Conservation (phyloP, 2,797 vertebrate genomes). For the Phoxinus dragarum region DNA sequence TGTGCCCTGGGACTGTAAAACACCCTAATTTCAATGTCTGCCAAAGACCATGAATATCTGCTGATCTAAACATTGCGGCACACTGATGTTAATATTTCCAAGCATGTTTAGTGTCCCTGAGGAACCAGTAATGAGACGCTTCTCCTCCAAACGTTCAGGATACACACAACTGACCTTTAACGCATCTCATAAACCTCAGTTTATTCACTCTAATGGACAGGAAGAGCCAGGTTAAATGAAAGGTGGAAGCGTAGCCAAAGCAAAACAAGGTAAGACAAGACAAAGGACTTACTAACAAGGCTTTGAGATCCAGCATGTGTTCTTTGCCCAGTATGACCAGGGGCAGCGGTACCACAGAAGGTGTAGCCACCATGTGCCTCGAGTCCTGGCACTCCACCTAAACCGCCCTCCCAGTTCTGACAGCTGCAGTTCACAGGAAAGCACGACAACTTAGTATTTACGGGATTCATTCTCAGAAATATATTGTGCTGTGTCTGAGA, state of each 20-base stretch:
- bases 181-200: conserved; percentile 11
- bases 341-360: conserved; percentile 91
- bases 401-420: conserved; percentile 98
- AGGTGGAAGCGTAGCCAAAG: background rate
- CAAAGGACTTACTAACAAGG: conserved; percentile 84
- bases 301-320: conserved; percentile 89
- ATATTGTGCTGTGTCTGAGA: background rate
- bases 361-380: conserved; percentile 96
- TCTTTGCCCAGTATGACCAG: conserved; percentile 94
- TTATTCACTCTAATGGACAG: conserved; percentile 26
- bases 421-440: conserved; percentile 77
- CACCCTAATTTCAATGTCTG: background rate
- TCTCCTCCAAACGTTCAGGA: conserved; percentile 12
- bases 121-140: conserved; percentile 23
- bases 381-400: conserved; percentile 92
- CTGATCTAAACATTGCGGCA: background rate
- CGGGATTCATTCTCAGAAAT: background rate
- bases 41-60: background rate
- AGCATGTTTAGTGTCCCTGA: conserved; percentile 14
- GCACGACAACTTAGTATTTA: background rate
- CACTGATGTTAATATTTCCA: conserved; percentile 16
- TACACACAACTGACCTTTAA: conserved; percentile 17
- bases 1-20: conserved; percentile 10
- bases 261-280: background rate
- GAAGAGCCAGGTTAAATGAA: background rate